Conservation (phyloP, 2,888 invertebrate genomes). For the Ptilodon capucinus region DNA sequence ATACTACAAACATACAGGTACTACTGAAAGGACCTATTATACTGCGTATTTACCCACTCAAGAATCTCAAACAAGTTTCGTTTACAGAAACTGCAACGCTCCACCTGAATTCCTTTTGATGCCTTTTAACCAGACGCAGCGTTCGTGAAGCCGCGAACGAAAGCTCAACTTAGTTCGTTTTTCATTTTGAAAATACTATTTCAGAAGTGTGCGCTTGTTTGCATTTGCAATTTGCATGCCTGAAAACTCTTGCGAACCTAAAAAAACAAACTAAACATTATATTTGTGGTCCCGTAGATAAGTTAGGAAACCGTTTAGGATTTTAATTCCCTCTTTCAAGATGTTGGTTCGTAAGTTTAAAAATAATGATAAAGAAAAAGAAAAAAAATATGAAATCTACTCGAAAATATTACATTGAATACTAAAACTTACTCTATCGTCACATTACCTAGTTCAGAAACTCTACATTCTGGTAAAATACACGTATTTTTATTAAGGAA, state of each 20-base stretch:
- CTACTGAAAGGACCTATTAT: no score
- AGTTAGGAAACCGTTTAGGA: background rate
- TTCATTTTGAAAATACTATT: constrained; percentile 31
- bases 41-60: no score
- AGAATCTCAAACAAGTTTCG: background rate
- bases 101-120: constrained; percentile 17
- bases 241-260: constrained; percentile 14
- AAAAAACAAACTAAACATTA: background rate
- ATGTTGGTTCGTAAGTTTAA: no score
- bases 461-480: no score
- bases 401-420: no score
- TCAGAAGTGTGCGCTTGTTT: constrained; percentile 25
- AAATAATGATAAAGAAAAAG: no score
- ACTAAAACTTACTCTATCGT: no score
- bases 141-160: constrained; percentile 10
- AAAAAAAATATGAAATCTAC: no score
- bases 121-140: constrained; percentile 14
- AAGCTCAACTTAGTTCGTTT: constrained; percentile 25
- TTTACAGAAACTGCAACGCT: background rate
- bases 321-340: no score
- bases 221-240: constrained; percentile 29
- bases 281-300: constrained; percentile 10
- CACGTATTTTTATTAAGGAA: no score
- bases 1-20: no score
- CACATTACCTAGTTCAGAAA: no score